Conservation (phyloP, 35 echinoderm and acorn worm species). For the Chiridota heheva region DNA sequence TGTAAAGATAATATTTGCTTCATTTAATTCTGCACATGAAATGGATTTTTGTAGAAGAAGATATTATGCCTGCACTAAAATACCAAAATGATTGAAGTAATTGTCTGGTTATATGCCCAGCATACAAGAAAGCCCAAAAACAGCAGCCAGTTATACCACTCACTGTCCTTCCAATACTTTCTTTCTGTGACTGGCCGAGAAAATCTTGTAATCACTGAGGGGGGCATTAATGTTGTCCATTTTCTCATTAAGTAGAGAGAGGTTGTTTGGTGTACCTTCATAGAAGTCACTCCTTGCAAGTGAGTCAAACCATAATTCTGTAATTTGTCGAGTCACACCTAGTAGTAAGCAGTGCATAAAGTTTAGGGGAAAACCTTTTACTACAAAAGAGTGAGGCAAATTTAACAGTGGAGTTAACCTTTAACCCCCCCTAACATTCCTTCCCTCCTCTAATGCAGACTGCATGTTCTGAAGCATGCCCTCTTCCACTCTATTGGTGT, state of each 20-base stretch:
- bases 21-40: slow-evolving; percentile 1
- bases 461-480: no score
- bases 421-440: slow-evolving; percentile 49
- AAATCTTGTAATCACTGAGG: slow-evolving; percentile 32
- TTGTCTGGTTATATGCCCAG: slow-evolving; percentile 7
- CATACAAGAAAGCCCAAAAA: slow-evolving; percentile 50
- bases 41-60: slow-evolving; percentile 62
- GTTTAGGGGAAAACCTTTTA: slow-evolving; percentile 49
- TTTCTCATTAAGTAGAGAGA: no score
- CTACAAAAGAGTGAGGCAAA: slow-evolving; percentile 35
- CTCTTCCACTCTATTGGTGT: no score
- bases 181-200: slow-evolving; percentile 17
- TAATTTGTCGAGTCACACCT: slow-evolving; percentile 37
- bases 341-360: slow-evolving; percentile 65
- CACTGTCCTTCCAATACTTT: slow-evolving; percentile 65
- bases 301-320: slow-evolving; percentile 62
- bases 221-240: no score
- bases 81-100: slow-evolving; percentile 43
- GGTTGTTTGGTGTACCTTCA: slow-evolving; percentile 58
- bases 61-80: slow-evolving; percentile 40
- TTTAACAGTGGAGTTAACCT: slow-evolving; percentile 57
- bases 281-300: slow-evolving; percentile 47
- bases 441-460: no score
- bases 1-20: slow-evolving; percentile 26
- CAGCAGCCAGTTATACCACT: slow-evolving; percentile 67